Conservation (phyloP, 2,888 invertebrate species). For the Linnaemya tessellans region DNA sequence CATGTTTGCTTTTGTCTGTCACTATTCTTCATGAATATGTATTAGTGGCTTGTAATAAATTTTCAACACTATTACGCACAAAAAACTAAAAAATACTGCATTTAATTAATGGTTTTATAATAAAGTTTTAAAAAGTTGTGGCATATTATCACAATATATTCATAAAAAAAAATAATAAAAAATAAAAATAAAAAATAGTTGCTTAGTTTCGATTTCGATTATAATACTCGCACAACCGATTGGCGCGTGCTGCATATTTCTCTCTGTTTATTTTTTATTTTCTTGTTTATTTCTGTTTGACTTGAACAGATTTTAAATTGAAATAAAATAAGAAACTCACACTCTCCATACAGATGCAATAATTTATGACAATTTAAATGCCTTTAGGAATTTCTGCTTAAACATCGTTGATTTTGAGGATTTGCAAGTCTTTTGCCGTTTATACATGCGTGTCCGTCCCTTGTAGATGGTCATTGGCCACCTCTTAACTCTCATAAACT, state of each 20-base stretch:
- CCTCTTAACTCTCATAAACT: constrained; percentile 54
- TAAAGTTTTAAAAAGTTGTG: constrained; percentile 48
- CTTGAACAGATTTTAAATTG: constrained; percentile 45
- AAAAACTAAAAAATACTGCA: background rate
- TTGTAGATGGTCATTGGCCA: constrained; percentile 49
- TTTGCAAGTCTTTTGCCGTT: constrained; percentile 18
- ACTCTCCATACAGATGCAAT: constrained; percentile 58
- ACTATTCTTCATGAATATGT: background rate
- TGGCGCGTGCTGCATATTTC: constrained; percentile 65
- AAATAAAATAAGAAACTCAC: constrained; percentile 47
- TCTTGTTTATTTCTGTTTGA: constrained; percentile 8
- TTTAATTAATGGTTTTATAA: constrained; percentile 58
- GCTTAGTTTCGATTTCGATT: background rate
- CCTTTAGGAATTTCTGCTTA: constrained; percentile 70
- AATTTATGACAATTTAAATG: constrained; percentile 74
- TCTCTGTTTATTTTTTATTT: background rate
- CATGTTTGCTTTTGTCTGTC: background rate
- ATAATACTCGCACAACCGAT: constrained; percentile 17
- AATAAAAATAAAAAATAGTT: constrained; percentile 22
- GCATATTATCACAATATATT: constrained; percentile 58
- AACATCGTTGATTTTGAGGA: constrained; percentile 55
- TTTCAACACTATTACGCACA: background rate
- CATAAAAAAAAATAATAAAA: background rate
- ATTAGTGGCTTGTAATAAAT: background rate
- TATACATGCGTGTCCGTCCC: constrained; percentile 5